These are phyloP conservation scores for Pheosia tremula DNA, from an alignment of 2,888 invertebrate genomes.

Conservation along the genomic window DNA sequence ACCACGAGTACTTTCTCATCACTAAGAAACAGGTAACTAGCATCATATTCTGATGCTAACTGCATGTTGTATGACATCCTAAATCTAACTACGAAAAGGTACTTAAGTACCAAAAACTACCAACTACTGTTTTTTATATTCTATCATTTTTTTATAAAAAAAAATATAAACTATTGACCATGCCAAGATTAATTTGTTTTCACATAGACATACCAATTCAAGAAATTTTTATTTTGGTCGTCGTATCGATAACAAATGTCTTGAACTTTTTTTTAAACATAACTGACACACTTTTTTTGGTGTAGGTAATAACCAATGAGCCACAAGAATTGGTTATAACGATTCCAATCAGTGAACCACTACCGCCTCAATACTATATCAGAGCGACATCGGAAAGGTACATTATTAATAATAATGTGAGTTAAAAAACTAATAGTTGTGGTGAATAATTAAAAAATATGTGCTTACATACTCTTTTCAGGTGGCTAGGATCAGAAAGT, in stretches of 20 bases:
- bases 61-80: too few relatives aligned
- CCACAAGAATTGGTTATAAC: constrained; percentile 96
- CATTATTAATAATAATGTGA: background rate
- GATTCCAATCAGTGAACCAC: constrained; percentile 95
- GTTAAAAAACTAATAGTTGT: background rate
- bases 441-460: background rate
- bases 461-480: constrained; percentile 51
- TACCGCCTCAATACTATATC: constrained; percentile 96
- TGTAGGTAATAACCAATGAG: constrained; percentile 88
- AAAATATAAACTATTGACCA: too few relatives aligned
- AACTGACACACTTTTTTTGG: constrained; percentile 3
- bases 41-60: background rate
- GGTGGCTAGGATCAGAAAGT: constrained; percentile 85
- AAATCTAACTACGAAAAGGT: too few relatives aligned
- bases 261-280: too few relatives aligned
- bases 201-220: too few relatives aligned
- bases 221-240: too few relatives aligned
- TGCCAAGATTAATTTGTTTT: too few relatives aligned
- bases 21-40: constrained; percentile 89
- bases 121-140: too few relatives aligned
- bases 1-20: constrained; percentile 95
- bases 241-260: too few relatives aligned
- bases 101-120: too few relatives aligned
- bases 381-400: constrained; percentile 94
- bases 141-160: too few relatives aligned